Evolutionary conservation across 2,888 invertebrate genomes (phyloP), one percentile per base, ranked within the genome.

Genomic region (Ligdia adustata): DNA sequence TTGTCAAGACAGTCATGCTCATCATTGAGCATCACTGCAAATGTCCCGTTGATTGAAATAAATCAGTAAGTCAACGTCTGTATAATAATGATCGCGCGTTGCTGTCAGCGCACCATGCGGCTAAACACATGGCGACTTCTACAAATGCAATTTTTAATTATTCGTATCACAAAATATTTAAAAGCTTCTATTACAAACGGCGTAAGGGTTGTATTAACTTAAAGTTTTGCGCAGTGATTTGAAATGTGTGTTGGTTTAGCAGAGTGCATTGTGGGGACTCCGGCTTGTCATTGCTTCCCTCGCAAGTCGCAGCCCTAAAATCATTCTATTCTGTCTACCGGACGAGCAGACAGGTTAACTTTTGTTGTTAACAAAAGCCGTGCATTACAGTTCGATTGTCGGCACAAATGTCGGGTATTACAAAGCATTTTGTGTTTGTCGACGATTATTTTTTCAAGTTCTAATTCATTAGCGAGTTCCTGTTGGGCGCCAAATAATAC

Each of bases 321-420:
- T 82, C 76, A 79, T 79, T 85, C 78, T 72, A 83, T 89, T 88
- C 81, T 78, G 70, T 70, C 73, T 72, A 69, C 72, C 79, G 82
- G 80, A 82, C 80, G 81, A 79, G 71, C 69, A 77, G 85, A 88
- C 90, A 90, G 90, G 90, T 89, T 88, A 84, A 83, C 89, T 89
- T 89, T 89, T 90, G 88, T 87, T 83, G 72, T 79, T 80, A 69
- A 84, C 76, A 85, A 88, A 84, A 82, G 86, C 85, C 75, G 73
- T 79, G 83, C 85, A 89, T 89, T 89, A 89, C 76, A 75, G 71
- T 72, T 73, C 79, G 74, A 88, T 88, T 89, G 88, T 89, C 82
- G 78, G 88, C 83, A 79, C 89, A 89, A 90, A 90, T 90, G 89
- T 86, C 76, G 82, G 70, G 72, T 73, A 87, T 87, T 87, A 87